Evolutionary conservation across 2,888 invertebrate species (phyloP).

Genomic region (Cephus rjabovi): DNA sequence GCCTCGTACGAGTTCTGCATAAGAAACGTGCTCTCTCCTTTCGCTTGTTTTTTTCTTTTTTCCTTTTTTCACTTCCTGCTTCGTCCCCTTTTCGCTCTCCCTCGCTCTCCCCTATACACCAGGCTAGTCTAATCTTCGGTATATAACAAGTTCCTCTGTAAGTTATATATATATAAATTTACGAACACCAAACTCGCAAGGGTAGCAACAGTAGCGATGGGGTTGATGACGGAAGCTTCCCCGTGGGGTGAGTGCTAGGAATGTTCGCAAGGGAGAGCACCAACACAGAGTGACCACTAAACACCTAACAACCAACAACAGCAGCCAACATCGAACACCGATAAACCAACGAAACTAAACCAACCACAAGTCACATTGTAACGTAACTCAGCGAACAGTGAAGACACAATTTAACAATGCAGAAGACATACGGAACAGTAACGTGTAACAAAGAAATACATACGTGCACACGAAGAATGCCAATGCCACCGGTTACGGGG

Average conservation of each 20-base stretch:
- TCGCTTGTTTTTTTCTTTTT: background rate
- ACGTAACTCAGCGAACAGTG: conserved; percentile 59
- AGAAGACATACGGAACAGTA: conserved; percentile 16
- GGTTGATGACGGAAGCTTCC: conserved; percentile 26
- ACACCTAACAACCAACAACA: conserved; percentile 65
- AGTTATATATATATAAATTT: background rate
- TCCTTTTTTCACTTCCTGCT: background rate
- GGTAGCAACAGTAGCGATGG: conserved; percentile 30
- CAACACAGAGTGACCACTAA: conserved; percentile 64
- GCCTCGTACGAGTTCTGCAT: conserved; percentile 36
- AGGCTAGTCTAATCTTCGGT: background rate
- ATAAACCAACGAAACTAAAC: conserved; percentile 63
- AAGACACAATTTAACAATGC: conserved; percentile 54
- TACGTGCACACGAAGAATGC: conserved; percentile 43
- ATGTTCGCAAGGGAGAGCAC: conserved; percentile 45
- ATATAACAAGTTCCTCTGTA: background rate
- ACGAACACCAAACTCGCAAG: conserved; percentile 18
- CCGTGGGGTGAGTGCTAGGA: conserved; percentile 34
- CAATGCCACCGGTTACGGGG: conserved; percentile 23
- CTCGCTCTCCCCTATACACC: conserved; percentile 6
- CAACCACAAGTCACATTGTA: conserved; percentile 63
- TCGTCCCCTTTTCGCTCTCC: conserved; percentile 7
- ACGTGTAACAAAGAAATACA: conserved; percentile 37
- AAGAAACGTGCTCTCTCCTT: conserved; percentile 5
- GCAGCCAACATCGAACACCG: conserved; percentile 65